Percentiles rank a stretch among this genome's conserved stretches.
Conservation (phyloP, 2,113 vertebrate species). For the Daubentonia madagascariensis region DNA sequence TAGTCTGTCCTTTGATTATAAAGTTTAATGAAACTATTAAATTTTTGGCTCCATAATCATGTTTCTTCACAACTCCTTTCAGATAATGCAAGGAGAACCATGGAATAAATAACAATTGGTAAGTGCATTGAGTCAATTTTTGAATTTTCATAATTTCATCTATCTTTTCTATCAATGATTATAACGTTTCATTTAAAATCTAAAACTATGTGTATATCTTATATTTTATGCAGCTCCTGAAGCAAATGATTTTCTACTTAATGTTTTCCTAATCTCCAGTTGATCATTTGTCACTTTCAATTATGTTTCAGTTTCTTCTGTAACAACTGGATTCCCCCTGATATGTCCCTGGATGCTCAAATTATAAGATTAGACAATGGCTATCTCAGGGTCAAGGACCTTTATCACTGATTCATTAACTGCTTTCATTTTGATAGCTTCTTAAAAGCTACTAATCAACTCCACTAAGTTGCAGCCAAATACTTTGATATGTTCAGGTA, state of each 20-base stretch:
- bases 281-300: conserved; percentile 30
- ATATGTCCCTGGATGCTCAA: background rate
- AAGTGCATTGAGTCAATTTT: background rate
- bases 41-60: background rate
- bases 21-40: background rate
- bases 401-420: conserved; percentile 29
- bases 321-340: background rate
- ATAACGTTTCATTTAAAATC: conserved; percentile 50
- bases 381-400: background rate
- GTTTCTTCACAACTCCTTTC: background rate
- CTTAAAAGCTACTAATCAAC: conserved; percentile 14
- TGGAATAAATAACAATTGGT: background rate
- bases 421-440: conserved; percentile 14
- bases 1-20: background rate
- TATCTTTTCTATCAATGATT: conserved; percentile 2
- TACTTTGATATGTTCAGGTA: background rate
- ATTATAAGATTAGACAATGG: conserved; percentile 1
- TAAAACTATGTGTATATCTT: background rate
- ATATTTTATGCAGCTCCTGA: conserved; percentile 1
- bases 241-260: conserved; percentile 28
- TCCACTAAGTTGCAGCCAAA: conserved; percentile 26
- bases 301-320: conserved; percentile 48
- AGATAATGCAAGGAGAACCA: background rate
- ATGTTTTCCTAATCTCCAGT: conserved; percentile 31
- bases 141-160: background rate